These are phyloP conservation scores for Andrena trimmerana DNA, from an alignment of 2,888 invertebrate genomes.

Conservation along the genomic window DNA sequence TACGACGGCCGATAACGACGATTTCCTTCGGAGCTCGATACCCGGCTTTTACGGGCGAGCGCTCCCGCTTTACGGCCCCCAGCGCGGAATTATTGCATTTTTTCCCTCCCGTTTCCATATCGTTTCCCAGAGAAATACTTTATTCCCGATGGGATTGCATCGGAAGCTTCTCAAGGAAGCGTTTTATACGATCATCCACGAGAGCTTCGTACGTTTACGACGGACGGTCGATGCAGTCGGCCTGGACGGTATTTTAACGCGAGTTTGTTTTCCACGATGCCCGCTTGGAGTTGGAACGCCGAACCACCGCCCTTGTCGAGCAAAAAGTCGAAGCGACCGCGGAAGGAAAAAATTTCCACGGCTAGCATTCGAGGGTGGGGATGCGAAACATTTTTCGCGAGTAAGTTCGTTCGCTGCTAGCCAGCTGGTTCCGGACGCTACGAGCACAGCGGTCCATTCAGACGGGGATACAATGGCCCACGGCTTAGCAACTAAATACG, in stretches of 20 bases:
- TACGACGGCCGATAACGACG: background rate
- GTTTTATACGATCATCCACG: conserved; percentile 11
- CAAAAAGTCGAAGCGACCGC: background rate
- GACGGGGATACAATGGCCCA: background rate
- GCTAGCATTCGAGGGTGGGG: background rate
- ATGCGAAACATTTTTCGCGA: conserved; percentile 1
- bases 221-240: background rate
- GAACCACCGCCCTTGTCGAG: background rate
- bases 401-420: background rate
- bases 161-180: background rate
- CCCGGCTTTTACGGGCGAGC: conserved; percentile 10
- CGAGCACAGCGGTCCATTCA: conserved; percentile 10
- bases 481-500: background rate
- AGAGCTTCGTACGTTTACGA: background rate
- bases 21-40: background rate
- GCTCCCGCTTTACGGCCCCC: conserved; percentile 2
- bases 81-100: conserved; percentile 19
- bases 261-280: background rate
- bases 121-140: conserved; percentile 17
- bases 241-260: background rate
- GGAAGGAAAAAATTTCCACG: conserved; percentile 1
- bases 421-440: background rate
- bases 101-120: background rate
- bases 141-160: conserved; percentile 21
- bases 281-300: background rate